Evolutionary conservation across 2,113 vertebrate genomes (phyloP), one percentile per base, ranked within the genome.

Genomic region (Syngnathus scovelli): DNA sequence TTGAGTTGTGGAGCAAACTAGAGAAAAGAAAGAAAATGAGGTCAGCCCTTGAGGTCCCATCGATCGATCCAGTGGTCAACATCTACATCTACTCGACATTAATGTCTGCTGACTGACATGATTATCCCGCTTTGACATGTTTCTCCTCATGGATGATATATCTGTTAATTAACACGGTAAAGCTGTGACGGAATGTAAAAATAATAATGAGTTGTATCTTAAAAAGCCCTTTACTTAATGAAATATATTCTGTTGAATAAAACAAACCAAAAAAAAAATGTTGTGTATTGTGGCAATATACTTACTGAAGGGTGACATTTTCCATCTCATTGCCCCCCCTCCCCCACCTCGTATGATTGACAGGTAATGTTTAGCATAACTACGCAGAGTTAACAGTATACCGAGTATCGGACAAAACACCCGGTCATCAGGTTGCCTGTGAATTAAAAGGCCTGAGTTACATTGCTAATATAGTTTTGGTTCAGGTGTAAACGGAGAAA

Each of bases 221-320:
- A 82, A 81, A 82, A 91, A 92, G 90, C 91, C 90, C 90, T 92
- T 92, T 92, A 87, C 83, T 83, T 82, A 72, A 88, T 89, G 87
- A 81, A 68, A 87, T 71, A 70, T 72, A 58, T 36, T 77, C 54
- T 76, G 75, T 73, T 49, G 58, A 78, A 66, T 59, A 85, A 70
- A 63, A 67, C 62, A 52, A n/a, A 49, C 6, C 46, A 49, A 52
- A 51, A 51, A 7, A 52, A 63, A 74, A 68, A 85, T 56, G 49
- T 33, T 33, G 27, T 33, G 27, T 56, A 27, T 5, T 27, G 23
- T 7, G 55, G 5, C 6, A 33, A 58, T 49, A 18, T 18, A 19
- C 16, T 16, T n/a, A 3, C 5, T 8, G 49, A 51, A 51, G 2
- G 19, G 49, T 52, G 19, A 52, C 2, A 52, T 52, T 52, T 49